A percentile compares a stretch with the other conserved stretches of the same genome.
phyloP scores from a whole-genome alignment of 2,888 invertebrate genomes.

The Agrotis segetum region DNA sequence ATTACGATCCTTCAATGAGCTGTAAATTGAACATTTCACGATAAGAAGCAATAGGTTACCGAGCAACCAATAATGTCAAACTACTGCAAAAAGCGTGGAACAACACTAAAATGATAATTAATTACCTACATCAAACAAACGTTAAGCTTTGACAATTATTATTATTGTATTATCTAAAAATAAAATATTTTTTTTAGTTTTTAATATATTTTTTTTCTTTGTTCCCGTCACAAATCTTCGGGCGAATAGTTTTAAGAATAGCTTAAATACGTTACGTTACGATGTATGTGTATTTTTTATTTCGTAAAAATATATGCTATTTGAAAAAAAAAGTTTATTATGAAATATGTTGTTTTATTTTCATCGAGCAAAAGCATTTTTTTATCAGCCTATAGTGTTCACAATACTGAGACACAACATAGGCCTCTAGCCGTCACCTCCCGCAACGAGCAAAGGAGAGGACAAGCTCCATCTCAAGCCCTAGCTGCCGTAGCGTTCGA shows the following conservation, averaged over 20 bases:
- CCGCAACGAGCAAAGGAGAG: too few species aligned
- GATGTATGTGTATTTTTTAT: slow-evolving; percentile 86
- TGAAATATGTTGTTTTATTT: slow-evolving; percentile 77
- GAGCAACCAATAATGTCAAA: background rate
- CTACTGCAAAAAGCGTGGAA: background rate
- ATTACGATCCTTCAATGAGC: background rate
- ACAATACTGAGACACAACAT: too few species aligned
- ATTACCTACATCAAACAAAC: slow-evolving; percentile 34
- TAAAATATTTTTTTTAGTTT: slow-evolving; percentile 61
- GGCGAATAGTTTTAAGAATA: slow-evolving; percentile 74
- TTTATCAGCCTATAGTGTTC: too few species aligned
- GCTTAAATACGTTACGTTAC: slow-evolving; percentile 81
- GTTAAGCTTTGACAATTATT: slow-evolving; percentile 49
- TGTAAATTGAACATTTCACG: background rate
- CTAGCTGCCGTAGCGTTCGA: too few species aligned
- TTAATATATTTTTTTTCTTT: slow-evolving; percentile 59
- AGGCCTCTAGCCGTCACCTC: too few species aligned
- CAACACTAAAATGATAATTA: slow-evolving; percentile 14
- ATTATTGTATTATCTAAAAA: slow-evolving; percentile 59
- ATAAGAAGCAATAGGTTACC: slow-evolving; percentile 6
- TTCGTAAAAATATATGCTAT: slow-evolving; percentile 87
- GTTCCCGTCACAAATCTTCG: slow-evolving; percentile 69
- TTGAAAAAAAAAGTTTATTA: slow-evolving; percentile 84
- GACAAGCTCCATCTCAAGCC: too few species aligned
- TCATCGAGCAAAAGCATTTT: background rate